Evolutionary conservation across 2,888 invertebrate genomes (phyloP).

Genomic region (Pristionchus arcanus): DNA sequence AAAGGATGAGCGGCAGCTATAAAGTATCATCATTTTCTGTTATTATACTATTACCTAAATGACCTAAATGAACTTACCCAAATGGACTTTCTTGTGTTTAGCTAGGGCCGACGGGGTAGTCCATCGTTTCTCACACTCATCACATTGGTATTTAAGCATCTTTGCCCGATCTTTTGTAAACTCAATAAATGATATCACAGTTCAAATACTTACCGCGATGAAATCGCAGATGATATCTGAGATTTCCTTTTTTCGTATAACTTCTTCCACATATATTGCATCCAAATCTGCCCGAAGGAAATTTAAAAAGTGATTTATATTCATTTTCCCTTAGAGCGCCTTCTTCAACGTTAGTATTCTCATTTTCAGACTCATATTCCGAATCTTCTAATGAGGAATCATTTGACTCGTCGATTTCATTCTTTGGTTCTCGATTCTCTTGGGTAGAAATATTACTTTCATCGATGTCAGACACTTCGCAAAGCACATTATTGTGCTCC

Average conservation of each 20-base stretch:
- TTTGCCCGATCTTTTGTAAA: no score
- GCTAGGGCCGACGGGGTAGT: neutral
- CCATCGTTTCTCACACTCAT: neutral
- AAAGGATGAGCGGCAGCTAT: neutral
- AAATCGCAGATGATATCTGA: neutral
- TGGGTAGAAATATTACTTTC: no score
- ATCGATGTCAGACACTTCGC: no score
- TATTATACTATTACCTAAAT: neutral
- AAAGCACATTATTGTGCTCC: no score
- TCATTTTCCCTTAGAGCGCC: neutral
- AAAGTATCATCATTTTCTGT: neutral
- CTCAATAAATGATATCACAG: no score
- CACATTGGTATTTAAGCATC: no score
- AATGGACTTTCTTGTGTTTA: neutral
- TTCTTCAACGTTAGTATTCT: neutral
- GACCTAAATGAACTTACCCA: no score
- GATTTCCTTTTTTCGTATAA: neutral
- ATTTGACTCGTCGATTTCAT: no score
- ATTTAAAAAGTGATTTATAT: neutral
- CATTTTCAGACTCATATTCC: neutral
- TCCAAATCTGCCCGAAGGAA: neutral
- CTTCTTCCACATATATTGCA: neutral
- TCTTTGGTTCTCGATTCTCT: no score
- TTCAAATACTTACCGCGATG: neutral
- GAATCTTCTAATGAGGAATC: neutral